A percentile compares a stretch with the other conserved stretches of the same genome.
Evolutionary conservation across 2,888 invertebrate genomes (phyloP).

Genomic region (Orchesella flavescens): DNA sequence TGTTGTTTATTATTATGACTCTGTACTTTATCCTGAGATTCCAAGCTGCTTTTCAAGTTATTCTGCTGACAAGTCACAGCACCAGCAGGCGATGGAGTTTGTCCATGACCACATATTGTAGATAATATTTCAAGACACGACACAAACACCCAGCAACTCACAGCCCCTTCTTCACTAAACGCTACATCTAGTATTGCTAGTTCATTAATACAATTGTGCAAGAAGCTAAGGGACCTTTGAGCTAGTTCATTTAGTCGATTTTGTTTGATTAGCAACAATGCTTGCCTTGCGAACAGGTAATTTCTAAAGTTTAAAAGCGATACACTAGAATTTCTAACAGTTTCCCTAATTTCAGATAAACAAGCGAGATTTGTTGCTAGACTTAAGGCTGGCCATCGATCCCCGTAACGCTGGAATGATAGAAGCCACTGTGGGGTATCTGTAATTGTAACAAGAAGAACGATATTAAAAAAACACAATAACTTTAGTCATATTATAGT

Average conservation of each 20-base stretch:
- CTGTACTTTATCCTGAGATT: constrained; percentile 23
- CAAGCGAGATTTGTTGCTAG: constrained; percentile 72
- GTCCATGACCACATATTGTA: constrained; percentile 74
- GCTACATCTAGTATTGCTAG: constrained; percentile 85
- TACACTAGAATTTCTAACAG: constrained; percentile 70
- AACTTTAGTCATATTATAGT: neutral
- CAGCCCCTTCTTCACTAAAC: constrained; percentile 84
- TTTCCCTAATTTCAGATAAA: constrained; percentile 69
- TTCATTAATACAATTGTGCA: constrained; percentile 92
- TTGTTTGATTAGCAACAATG: constrained; percentile 70
- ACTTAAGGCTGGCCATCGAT: constrained; percentile 88
- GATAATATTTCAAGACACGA: constrained; percentile 91
- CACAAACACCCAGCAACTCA: constrained; percentile 93
- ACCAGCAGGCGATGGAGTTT: constrained; percentile 29
- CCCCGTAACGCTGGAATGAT: constrained; percentile 85
- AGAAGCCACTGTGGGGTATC: constrained; percentile 90
- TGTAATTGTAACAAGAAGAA: constrained; percentile 72
- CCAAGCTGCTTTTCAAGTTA: constrained; percentile 21
- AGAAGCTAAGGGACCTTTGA: constrained; percentile 88
- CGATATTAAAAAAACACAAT: neutral
- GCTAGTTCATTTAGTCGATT: constrained; percentile 80
- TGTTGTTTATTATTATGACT: constrained; percentile 15
- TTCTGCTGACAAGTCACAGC: constrained; percentile 8
- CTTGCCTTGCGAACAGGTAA: constrained; percentile 87
- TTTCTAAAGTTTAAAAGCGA: constrained; percentile 91